Evolutionary conservation across 2,113 vertebrate genomes (phyloP), one percentile per base, ranked within the genome.

Genomic region (Ellobius talpinus): DNA sequence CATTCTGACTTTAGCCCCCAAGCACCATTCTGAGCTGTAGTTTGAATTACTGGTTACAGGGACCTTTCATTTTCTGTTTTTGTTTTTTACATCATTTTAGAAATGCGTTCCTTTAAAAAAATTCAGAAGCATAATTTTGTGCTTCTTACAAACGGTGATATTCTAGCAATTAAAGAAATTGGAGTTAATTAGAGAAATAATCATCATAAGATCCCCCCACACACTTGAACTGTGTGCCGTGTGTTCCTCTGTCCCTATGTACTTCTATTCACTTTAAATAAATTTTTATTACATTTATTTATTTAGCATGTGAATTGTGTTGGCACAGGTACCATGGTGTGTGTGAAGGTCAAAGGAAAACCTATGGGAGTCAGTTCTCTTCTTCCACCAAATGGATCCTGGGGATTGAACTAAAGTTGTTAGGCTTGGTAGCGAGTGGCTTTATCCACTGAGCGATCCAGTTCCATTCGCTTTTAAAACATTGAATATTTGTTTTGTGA

Each of bases 181-280:
- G n/a, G 55, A 45, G 39, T 95, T 90, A 85, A 92, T 92, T 63
- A 90, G 95, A 93, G 95, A 90, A 29, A 55, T 85, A 65, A 93
- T 89, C 19, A 91, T 63, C 63, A 52, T 66, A 81, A 92, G 31
- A 74, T 13, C 78, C 21, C 63, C 24, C 63, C 24, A 65, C 65
- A 66, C 12, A 66, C 36, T 95, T 66, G 93, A 73, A 95, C 88
- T 58, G 31, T 74, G 42, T 63, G 52, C 29, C 39, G 36, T 65
- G 92, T 36, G 65, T 96, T 79, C 23, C 82, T 91, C 70, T 58
- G 11, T 92, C 87, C 65, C 52, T 93, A 77, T 92, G 36, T 63
- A 61, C 21, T 90, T 90, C 81, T 73, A 61, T 82, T 88, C 50
- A 45, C 23, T 90, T 70, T 70, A 47, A 50, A 45, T 42, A 84